Evolutionary conservation across 2,888 invertebrate species (phyloP).

Genomic region (Cyclophora punctaria): DNA sequence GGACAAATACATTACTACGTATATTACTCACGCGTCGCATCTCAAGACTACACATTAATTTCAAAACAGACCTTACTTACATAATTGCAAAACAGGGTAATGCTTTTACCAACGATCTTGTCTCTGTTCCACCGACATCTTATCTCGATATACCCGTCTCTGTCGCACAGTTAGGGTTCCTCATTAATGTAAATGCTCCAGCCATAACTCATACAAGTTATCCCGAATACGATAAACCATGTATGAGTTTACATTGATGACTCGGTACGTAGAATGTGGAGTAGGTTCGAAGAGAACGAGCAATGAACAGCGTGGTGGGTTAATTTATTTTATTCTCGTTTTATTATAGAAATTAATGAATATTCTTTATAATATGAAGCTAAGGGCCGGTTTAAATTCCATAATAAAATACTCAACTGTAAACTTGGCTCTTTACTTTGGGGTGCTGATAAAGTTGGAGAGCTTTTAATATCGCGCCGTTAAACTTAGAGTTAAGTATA

Average conservation of each 20-base stretch:
- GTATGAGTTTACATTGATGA: conserved; percentile 17
- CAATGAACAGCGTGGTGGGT: too few species aligned
- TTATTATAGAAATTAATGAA: too few species aligned
- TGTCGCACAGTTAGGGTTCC: conserved; percentile 18
- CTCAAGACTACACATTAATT: background rate
- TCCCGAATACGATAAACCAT: too few species aligned
- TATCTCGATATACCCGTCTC: conserved; percentile 7
- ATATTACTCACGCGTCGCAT: background rate
- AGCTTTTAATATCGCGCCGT: too few species aligned
- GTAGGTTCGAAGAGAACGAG: too few species aligned
- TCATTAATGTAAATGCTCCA: conserved; percentile 29
- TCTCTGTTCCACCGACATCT: conserved; percentile 8
- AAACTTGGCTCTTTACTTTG: too few species aligned
- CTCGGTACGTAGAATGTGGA: conserved; percentile 1
- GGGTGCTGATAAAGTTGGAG: too few species aligned
- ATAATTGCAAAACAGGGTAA: conserved; percentile 10
- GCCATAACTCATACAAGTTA: conserved; percentile 25
- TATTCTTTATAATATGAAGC: too few species aligned
- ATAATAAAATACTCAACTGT: too few species aligned
- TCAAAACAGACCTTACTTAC: conserved; percentile 4
- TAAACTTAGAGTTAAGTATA: too few species aligned
- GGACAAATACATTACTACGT: background rate
- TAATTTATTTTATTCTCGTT: too few species aligned
- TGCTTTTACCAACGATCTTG: conserved; percentile 4
- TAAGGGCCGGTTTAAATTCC: too few species aligned